A percentile compares a stretch with the other conserved stretches of the same genome.
These are phyloP conservation scores for Hirtodrosophila alboralis DNA, from an alignment of 2,888 invertebrate species.

Conservation along the genomic window DNA sequence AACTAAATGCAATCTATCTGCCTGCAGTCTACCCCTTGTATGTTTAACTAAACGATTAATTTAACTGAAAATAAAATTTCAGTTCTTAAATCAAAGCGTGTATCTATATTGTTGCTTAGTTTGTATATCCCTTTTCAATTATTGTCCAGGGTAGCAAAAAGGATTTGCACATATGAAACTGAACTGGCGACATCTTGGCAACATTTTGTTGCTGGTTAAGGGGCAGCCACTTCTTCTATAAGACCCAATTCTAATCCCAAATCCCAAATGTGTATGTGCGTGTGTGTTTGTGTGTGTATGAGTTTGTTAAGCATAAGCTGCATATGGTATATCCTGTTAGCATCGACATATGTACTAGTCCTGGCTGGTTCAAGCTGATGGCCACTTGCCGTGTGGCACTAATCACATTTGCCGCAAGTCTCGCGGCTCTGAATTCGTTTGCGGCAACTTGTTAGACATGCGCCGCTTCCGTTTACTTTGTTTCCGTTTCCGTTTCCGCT, in stretches of 20 bases:
- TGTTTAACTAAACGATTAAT: too few species aligned
- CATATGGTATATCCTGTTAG: conserved; percentile 35
- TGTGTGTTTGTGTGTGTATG: conserved; percentile 14
- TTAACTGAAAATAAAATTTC: too few species aligned
- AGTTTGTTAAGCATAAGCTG: conserved; percentile 8
- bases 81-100: too few species aligned
- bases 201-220: conserved; percentile 19
- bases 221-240: not conserved
- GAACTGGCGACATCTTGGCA: conserved; percentile 36
- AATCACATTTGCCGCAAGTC: conserved; percentile 54
- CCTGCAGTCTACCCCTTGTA: too few species aligned
- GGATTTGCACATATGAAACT: conserved; percentile 35
- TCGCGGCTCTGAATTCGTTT: conserved; percentile 47
- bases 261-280: conserved; percentile 21
- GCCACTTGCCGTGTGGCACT: conserved; percentile 59
- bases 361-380: conserved; percentile 30
- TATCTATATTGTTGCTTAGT: too few species aligned
- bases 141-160: conserved; percentile 7
- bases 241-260: conserved; percentile 16
- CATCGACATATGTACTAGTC: too few species aligned
- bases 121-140: too few species aligned
- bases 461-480: conserved; percentile 68
- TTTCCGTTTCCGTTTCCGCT: conserved; percentile 66
- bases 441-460: conserved; percentile 77
- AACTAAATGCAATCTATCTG: too few species aligned